Conservation (phyloP, 1,140 invertebrate species). For the Lucilia sericata region DNA sequence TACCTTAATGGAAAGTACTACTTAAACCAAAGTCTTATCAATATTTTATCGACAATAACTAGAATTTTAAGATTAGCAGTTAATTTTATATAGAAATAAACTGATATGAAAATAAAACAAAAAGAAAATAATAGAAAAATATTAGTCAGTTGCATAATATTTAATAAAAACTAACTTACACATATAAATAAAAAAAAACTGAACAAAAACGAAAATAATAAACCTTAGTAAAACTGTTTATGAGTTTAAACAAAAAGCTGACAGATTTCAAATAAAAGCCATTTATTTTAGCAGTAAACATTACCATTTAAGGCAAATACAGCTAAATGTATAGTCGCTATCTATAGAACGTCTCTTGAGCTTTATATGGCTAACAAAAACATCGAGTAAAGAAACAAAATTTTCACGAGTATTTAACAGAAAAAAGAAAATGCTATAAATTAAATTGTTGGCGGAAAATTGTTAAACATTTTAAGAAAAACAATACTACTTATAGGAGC, state of each 20-base stretch:
- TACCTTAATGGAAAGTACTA: no score
- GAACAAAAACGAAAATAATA: no score
- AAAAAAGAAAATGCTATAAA: not conserved
- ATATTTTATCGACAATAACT: no score
- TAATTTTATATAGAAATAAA: no score
- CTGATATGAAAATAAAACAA: no score
- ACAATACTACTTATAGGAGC: not conserved
- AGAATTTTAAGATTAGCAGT: no score
- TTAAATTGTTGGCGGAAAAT: not conserved
- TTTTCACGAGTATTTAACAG: not conserved
- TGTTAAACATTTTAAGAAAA: not conserved
- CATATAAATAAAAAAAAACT: no score
- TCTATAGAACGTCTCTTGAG: not conserved
- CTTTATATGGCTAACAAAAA: not conserved
- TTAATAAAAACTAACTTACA: no score
- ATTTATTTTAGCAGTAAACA: not conserved
- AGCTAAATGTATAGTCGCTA: not conserved
- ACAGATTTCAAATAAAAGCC: not conserved
- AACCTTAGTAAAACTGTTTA: no score
- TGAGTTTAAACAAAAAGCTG: not conserved
- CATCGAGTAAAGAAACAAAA: not conserved
- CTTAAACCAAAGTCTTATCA: no score
- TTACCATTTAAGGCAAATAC: conserved; percentile 4
- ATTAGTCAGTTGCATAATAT: no score
- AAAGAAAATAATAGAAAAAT: no score